phyloP scores from a whole-genome alignment of 1,140 invertebrate species.

The Drosophila grimshawi region DNA sequence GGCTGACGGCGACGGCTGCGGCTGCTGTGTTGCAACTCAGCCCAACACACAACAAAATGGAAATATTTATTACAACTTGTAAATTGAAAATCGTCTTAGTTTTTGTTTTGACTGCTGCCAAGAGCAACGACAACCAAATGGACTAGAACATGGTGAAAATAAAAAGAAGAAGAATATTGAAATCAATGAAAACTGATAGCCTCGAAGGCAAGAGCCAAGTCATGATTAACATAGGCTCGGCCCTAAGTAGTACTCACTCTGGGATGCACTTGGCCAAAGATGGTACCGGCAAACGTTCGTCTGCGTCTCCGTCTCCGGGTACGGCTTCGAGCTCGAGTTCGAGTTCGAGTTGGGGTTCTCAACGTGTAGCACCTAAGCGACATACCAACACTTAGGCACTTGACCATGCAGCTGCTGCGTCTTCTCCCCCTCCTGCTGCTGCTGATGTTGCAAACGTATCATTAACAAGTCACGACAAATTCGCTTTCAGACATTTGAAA shows the following conservation, averaged over 20 bases:
- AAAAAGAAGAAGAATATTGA: conserved; percentile 59
- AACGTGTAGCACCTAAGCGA: conserved; percentile 75
- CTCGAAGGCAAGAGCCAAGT: conserved; percentile 54
- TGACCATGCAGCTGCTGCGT: conserved; percentile 33
- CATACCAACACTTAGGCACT: conserved; percentile 78
- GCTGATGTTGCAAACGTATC: conserved; percentile 59
- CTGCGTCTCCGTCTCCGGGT: neutral
- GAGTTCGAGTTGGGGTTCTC: neutral
- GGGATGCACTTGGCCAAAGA: conserved; percentile 54
- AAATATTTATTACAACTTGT: conserved; percentile 51
- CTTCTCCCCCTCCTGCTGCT: neutral
- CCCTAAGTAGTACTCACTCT: conserved; percentile 32
- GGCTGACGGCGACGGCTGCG: conserved; percentile 46
- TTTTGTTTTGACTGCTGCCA: conserved; percentile 4
- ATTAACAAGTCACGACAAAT: conserved; percentile 83
- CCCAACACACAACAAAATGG: conserved; percentile 1
- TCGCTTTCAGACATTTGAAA: conserved; percentile 73
- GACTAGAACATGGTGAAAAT: conserved; percentile 11
- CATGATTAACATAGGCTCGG: conserved; percentile 70
- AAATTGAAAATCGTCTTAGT: conserved; percentile 68
- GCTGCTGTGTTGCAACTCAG: conserved; percentile 4
- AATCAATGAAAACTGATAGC: conserved; percentile 81
- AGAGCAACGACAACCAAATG: conserved; percentile 9
- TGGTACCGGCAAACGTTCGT: conserved; percentile 53
- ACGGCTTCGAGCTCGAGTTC: no score